A percentile compares a stretch with the other conserved stretches of the same genome.
Evolutionary conservation across 2,113 vertebrate species (phyloP).

Genomic region (Fulica atra): DNA sequence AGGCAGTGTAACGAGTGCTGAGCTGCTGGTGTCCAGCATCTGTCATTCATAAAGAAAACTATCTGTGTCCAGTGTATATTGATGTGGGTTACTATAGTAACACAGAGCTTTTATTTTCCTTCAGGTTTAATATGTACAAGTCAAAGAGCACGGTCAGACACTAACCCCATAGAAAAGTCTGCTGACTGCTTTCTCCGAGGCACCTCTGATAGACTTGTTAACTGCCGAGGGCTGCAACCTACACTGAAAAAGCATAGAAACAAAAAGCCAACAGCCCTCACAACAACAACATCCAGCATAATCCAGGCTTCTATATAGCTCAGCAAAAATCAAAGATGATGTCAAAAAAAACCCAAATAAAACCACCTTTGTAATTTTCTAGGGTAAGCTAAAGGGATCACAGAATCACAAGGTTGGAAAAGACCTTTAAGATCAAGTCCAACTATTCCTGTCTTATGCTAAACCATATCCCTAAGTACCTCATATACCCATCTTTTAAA

Average conservation of each 20-base stretch:
- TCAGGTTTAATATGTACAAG: not conserved
- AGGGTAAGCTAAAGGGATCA: not conserved
- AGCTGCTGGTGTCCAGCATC: not conserved
- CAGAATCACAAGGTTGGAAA: no score
- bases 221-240: not conserved
- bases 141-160: constrained; percentile 12
- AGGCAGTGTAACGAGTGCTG: not conserved
- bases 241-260: not conserved
- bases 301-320: not conserved
- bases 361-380: not conserved
- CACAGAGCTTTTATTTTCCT: constrained; percentile 9
- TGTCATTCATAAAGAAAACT: not conserved
- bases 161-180: not conserved
- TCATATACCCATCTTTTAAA: no score
- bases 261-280: not conserved
- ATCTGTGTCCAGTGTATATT: not conserved
- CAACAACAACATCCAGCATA: not conserved
- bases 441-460: no score
- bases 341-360: not conserved
- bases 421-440: no score
- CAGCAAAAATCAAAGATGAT: not conserved
- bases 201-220: not conserved
- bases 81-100: constrained; percentile 5
- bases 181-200: not conserved
- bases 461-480: no score